Evolutionary conservation across 2,797 vertebrate species (phyloP).

Genomic region (Acanthurus tractus): DNA sequence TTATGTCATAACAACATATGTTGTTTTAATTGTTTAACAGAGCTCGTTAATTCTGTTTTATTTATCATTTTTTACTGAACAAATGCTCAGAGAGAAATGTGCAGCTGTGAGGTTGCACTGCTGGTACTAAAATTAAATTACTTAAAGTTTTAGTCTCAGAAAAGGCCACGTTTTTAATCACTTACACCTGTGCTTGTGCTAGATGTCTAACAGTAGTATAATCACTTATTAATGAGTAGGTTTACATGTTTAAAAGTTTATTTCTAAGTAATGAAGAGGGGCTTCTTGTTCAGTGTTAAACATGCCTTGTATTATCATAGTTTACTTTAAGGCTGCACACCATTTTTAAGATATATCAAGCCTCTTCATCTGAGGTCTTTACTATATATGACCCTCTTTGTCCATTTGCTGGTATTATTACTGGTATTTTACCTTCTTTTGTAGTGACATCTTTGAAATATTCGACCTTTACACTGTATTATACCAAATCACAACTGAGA

Average conservation of each 20-base stretch:
- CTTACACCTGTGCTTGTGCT: constrained; percentile 12
- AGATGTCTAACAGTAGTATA: constrained; percentile 3
- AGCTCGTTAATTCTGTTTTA: constrained; percentile 17
- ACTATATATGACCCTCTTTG: constrained; percentile 8
- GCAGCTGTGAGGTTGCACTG: constrained; percentile 25
- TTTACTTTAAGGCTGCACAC: constrained; percentile 27
- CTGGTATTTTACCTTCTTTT: constrained; percentile 37
- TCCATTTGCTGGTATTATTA: constrained; percentile 38
- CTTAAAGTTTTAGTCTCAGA: constrained; percentile 11
- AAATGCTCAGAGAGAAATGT: constrained; percentile 8
- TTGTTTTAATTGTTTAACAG: constrained; percentile 27
- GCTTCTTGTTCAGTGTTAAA: constrained; percentile 67
- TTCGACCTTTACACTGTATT: constrained; percentile 70
- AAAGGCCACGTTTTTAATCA: neutral
- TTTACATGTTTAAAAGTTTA: constrained; percentile 57
- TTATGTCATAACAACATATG: constrained; percentile 24
- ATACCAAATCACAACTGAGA: constrained; percentile 61
- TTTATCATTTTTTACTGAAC: constrained; percentile 33
- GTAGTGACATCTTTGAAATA: constrained; percentile 30
- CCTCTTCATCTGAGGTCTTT: constrained; percentile 28
- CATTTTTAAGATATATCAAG: constrained; percentile 21
- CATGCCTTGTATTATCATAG: constrained; percentile 40
- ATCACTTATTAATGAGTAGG: constrained; percentile 44
- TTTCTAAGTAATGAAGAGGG: constrained; percentile 23
- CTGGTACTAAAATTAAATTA: constrained; percentile 32